These are phyloP conservation scores for Epistrophella euchroma DNA, from an alignment of 2,888 invertebrate species.

Conservation along the genomic window DNA sequence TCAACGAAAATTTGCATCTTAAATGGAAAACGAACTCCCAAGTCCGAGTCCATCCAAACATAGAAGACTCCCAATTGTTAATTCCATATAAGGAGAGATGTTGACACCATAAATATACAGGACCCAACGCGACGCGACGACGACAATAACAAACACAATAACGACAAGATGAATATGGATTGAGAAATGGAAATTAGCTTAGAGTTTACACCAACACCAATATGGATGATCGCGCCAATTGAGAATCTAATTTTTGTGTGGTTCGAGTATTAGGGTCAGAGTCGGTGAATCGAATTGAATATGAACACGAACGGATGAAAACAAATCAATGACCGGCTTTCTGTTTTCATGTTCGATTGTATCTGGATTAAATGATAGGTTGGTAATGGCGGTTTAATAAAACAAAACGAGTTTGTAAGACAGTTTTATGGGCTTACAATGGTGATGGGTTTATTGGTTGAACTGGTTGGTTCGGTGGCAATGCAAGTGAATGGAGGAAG, in stretches of 20 bases:
- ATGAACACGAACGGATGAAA: slow-evolving; percentile 24
- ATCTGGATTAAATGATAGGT: slow-evolving; percentile 41
- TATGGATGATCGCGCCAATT: slow-evolving; percentile 22
- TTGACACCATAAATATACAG: slow-evolving; percentile 35
- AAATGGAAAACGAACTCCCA: slow-evolving; percentile 24
- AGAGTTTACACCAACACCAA: slow-evolving; percentile 26
- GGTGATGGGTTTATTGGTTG: slow-evolving; percentile 53
- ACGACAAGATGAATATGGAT: slow-evolving; percentile 39
- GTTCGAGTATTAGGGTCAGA: slow-evolving; percentile 53
- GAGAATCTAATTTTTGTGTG: slow-evolving; percentile 38
- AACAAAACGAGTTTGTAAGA: slow-evolving; percentile 50
- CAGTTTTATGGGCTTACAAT: slow-evolving; percentile 45
- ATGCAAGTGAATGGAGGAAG: slow-evolving; percentile 50
- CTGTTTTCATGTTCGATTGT: slow-evolving; percentile 44
- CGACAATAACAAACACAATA: neutral
- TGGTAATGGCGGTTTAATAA: neutral
- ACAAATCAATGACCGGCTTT: slow-evolving; percentile 62
- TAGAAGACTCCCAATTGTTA: slow-evolving; percentile 29
- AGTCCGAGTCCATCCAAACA: slow-evolving; percentile 10
- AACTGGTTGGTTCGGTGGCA: slow-evolving; percentile 29
- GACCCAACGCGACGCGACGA: slow-evolving; percentile 12
- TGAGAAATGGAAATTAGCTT: slow-evolving; percentile 49
- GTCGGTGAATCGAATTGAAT: slow-evolving; percentile 41
- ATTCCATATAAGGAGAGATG: slow-evolving; percentile 26
- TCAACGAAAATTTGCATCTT: slow-evolving; percentile 38